Evolutionary conservation across 2,888 invertebrate species (phyloP).

Genomic region (Chrysolina haemoptera): DNA sequence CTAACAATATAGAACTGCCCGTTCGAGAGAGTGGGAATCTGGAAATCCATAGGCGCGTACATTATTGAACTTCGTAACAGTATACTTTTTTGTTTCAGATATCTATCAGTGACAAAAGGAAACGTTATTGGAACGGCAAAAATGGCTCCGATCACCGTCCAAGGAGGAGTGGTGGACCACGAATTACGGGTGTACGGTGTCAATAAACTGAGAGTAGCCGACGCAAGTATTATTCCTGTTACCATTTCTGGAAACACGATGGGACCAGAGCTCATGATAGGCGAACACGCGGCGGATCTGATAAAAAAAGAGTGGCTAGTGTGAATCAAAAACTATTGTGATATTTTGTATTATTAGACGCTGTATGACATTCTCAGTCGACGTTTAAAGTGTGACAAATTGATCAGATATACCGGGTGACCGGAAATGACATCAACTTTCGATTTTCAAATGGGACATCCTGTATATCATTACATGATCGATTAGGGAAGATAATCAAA

Average conservation of each 20-base stretch:
- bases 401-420: too few species aligned
- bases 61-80: too few species aligned
- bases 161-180: slow-evolving; percentile 77
- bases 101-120: slow-evolving; percentile 56
- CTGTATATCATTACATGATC: too few species aligned
- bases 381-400: too few species aligned
- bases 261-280: slow-evolving; percentile 81
- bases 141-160: slow-evolving; percentile 79
- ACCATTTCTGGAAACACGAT: slow-evolving; percentile 79
- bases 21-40: too few species aligned
- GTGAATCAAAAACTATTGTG: neutral
- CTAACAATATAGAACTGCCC: too few species aligned
- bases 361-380: too few species aligned
- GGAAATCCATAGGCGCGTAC: too few species aligned
- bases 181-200: slow-evolving; percentile 77
- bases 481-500: too few species aligned
- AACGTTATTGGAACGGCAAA: slow-evolving; percentile 75
- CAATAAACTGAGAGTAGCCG: slow-evolving; percentile 75
- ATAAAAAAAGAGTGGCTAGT: slow-evolving; percentile 71
- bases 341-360: neutral
- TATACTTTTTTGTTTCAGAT: slow-evolving; percentile 36
- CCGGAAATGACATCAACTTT: too few species aligned
- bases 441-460: too few species aligned
- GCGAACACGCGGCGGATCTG: slow-evolving; percentile 80
- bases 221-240: slow-evolving; percentile 79